Percentiles rank a stretch among this genome's conserved stretches.
These are phyloP conservation scores for Geotrypetes seraphini DNA, from an alignment of 2,797 vertebrate species.

Conservation along the genomic window DNA sequence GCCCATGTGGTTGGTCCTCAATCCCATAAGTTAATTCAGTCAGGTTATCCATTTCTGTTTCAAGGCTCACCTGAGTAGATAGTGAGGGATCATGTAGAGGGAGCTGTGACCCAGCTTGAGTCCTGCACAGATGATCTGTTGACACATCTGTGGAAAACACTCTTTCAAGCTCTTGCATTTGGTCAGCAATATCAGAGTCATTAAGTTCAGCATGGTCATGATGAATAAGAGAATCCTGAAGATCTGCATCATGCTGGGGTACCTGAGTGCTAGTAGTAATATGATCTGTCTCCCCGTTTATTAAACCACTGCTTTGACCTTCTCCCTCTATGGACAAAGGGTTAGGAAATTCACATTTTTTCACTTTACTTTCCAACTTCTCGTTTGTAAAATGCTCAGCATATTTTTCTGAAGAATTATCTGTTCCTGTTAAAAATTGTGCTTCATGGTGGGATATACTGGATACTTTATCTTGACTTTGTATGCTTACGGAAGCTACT, in stretches of 20 bases:
- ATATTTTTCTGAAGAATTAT: constrained; percentile 17
- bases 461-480: not conserved
- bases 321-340: fast-evolving
- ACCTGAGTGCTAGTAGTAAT: not conserved
- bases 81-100: not conserved
- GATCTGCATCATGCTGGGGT: not conserved
- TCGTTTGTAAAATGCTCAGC: constrained; percentile 1
- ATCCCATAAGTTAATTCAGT: not conserved
- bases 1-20: not conserved
- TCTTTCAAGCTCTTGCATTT: constrained; percentile 41
- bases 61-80: not conserved
- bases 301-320: not conserved
- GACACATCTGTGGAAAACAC: constrained; percentile 23
- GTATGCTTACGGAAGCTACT: not conserved
- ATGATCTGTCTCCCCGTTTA: not conserved
- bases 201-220: constrained; percentile 11
- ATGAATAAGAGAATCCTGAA: not conserved
- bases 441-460: not conserved
- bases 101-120: not conserved
- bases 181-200: constrained; percentile 18
- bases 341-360: not conserved
- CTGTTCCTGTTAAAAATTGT: constrained; percentile 9
- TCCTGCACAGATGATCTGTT: not conserved
- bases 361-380: not conserved
- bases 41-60: not conserved